Evolutionary conservation across 2,113 vertebrate species (phyloP).

Genomic region (Dicrurus megarhynchus): DNA sequence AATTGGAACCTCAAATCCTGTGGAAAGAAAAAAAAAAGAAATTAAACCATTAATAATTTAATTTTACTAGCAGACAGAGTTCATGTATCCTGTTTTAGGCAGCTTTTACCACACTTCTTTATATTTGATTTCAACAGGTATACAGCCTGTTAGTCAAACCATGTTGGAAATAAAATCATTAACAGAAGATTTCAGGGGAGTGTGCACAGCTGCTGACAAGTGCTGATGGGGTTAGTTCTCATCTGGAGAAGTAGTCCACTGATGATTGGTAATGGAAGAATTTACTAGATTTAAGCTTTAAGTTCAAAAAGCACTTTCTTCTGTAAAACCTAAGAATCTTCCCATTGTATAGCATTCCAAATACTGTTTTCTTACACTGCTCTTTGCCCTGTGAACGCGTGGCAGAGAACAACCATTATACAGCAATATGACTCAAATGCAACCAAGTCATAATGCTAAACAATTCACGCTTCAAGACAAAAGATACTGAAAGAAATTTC

Average conservation of each 20-base stretch:
- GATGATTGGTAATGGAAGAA: neutral
- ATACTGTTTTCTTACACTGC: neutral
- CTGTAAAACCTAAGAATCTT: neutral
- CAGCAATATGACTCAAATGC: neutral
- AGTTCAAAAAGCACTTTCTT: neutral
- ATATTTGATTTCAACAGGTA: neutral
- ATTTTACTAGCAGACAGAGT: constrained; percentile 31
- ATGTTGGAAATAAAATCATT: neutral
- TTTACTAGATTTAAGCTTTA: neutral
- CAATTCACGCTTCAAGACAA: neutral
- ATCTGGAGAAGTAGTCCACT: neutral
- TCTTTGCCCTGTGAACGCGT: neutral
- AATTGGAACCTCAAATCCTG: constrained; percentile 74
- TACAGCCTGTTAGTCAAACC: neutral
- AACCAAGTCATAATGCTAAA: neutral
- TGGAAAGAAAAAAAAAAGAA: constrained; percentile 67
- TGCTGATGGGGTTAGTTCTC: neutral
- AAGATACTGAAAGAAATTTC: neutral
- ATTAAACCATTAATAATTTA: constrained; percentile 74
- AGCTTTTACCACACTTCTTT: neutral
- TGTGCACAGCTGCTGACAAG: neutral
- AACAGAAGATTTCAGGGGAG: neutral
- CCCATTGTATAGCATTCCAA: neutral
- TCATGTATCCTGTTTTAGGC: neutral
- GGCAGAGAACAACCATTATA: neutral